These are phyloP conservation scores for Gasterosteus aculeatus DNA, from an alignment of 2,113 vertebrate species.

Conservation along the genomic window DNA sequence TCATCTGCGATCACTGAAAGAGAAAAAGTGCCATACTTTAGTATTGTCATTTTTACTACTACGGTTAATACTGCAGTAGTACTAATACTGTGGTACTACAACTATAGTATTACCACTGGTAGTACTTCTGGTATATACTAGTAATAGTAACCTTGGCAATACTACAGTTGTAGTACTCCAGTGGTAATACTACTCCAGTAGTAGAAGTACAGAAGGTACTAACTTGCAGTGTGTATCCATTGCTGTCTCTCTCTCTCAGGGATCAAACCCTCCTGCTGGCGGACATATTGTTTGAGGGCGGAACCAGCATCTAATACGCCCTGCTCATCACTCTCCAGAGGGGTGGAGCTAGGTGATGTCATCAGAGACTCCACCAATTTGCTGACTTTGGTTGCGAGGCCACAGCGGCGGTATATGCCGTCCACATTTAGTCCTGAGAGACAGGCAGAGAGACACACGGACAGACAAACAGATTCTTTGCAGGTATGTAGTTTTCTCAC, in stretches of 20 bases:
- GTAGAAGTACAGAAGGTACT: not conserved
- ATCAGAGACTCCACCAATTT: conserved; percentile 71
- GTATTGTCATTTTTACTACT: not conserved
- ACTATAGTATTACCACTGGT: too few relatives aligned
- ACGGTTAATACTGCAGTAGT: not conserved
- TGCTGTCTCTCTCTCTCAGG: conserved; percentile 35
- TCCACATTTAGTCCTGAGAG: conserved; percentile 80
- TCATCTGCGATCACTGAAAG: conserved; percentile 63
- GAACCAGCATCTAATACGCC: conserved; percentile 71
- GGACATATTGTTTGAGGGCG: conserved; percentile 78
- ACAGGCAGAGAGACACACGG: not conserved
- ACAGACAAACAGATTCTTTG: not conserved
- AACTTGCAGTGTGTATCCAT: conserved; percentile 78
- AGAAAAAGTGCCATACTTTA: not conserved
- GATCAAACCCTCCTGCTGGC: conserved; percentile 66
- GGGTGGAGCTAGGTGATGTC: conserved; percentile 58
- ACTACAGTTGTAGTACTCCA: too few relatives aligned
- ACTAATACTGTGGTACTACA: too few relatives aligned
- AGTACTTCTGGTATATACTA: too few relatives aligned
- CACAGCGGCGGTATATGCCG: conserved; percentile 81
- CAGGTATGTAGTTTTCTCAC: not conserved
- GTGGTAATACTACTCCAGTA: not conserved
- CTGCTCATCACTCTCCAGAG: conserved; percentile 70
- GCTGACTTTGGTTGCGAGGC: conserved; percentile 65
- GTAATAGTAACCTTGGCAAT: too few relatives aligned